Evolutionary conservation across 2,797 vertebrate species (phyloP).

Genomic region (Lithobates sylvaticus): DNA sequence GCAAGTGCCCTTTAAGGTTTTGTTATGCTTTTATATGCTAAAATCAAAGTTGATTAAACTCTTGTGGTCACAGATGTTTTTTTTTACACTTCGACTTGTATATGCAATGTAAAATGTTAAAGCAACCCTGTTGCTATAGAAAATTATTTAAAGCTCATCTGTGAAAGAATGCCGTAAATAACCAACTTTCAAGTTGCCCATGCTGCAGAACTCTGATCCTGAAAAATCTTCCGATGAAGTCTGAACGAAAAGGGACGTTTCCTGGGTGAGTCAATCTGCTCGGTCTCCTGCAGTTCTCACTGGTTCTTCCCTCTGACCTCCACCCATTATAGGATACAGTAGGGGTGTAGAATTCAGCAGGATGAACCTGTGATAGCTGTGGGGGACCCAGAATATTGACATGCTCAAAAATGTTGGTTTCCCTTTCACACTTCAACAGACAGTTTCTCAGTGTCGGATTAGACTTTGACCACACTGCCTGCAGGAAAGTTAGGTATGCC

Average conservation of each 20-base stretch:
- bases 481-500: neutral
- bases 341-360: too few species aligned
- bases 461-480: neutral
- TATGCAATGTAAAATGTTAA: slow-evolving; percentile 31
- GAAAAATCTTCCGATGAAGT: neutral
- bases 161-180: too few species aligned
- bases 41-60: slow-evolving; percentile 10
- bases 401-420: neutral
- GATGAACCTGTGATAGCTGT: too few species aligned
- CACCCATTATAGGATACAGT: too few species aligned
- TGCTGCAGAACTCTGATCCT: too few species aligned
- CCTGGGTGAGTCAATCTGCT: too few species aligned
- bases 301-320: too few species aligned
- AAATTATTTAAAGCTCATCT: too few species aligned
- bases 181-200: too few species aligned
- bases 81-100: slow-evolving; percentile 33
- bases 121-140: too few species aligned
- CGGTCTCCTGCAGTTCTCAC: too few species aligned
- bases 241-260: neutral
- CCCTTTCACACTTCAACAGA: neutral
- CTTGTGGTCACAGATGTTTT: neutral
- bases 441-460: neutral
- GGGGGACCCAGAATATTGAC: neutral
- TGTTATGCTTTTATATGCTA: slow-evolving; percentile 25
- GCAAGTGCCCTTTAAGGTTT: slow-evolving; percentile 21